Conservation (phyloP, 2,113 vertebrate genomes). For the Trachemys scripta region DNA sequence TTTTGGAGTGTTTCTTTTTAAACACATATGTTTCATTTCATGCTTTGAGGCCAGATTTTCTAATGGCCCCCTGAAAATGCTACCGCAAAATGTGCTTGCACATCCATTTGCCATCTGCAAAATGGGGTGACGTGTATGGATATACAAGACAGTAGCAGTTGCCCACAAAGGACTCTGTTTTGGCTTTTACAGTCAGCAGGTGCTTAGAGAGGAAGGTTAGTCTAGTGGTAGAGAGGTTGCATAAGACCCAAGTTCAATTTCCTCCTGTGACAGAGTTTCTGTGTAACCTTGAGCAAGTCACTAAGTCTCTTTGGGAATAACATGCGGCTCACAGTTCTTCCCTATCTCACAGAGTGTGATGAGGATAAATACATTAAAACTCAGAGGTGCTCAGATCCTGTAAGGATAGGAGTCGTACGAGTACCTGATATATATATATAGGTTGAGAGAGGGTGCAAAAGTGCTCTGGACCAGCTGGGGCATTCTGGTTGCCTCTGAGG, state of each 20-base stretch:
- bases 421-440: not conserved
- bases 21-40: not conserved
- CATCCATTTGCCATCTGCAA: not conserved
- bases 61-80: not conserved
- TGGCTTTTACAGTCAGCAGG: not conserved
- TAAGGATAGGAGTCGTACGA: not conserved
- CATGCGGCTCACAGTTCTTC: too few species aligned
- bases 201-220: not conserved
- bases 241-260: not conserved
- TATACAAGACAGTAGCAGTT: not conserved
- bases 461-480: not conserved
- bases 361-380: not conserved
- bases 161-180: accelerated
- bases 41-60: not conserved
- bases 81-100: accelerated
- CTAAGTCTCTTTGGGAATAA: not conserved
- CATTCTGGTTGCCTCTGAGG: not conserved
- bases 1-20: conserved; percentile 4
- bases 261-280: not conserved
- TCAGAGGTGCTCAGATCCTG: too few species aligned
- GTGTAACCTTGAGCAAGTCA: not conserved
- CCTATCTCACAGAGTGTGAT: not conserved
- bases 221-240: accelerated
- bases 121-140: accelerated
- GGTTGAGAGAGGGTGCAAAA: not conserved